These are phyloP conservation scores for Heteromyza rotundicornis DNA, from an alignment of 2,888 invertebrate genomes.

Conservation along the genomic window DNA sequence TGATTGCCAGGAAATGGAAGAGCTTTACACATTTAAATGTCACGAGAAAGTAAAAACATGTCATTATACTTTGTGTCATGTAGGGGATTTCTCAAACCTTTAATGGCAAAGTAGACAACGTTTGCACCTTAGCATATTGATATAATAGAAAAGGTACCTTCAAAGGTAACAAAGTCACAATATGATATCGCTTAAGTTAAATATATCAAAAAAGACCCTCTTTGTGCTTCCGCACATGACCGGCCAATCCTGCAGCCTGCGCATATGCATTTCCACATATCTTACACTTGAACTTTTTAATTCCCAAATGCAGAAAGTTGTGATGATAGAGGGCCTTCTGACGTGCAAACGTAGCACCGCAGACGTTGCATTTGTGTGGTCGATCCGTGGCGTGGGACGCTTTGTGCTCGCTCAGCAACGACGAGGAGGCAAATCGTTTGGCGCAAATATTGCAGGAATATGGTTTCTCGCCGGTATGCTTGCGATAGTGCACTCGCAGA, in stretches of 20 bases:
- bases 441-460: slow-evolving; percentile 46
- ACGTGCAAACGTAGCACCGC: slow-evolving; percentile 49
- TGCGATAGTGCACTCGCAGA: slow-evolving; percentile 47
- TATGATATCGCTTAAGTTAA: no score
- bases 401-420: slow-evolving; percentile 49
- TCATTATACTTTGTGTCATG: no score
- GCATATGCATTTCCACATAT: slow-evolving; percentile 53
- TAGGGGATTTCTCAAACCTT: no score
- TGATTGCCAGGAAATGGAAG: no score
- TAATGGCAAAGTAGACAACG: no score
- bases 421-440: slow-evolving; percentile 48
- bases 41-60: no score
- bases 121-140: no score
- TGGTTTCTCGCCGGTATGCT: slow-evolving; percentile 53
- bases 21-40: no score
- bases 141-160: no score
- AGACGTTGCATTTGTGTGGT: slow-evolving; percentile 46
- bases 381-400: slow-evolving; percentile 54
- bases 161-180: no score
- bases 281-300: slow-evolving; percentile 55
- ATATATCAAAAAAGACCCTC: no score
- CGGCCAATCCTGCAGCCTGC: slow-evolving; percentile 56
- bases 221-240: slow-evolving; percentile 56
- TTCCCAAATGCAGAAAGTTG: slow-evolving; percentile 47
- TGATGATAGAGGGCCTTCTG: slow-evolving; percentile 52